Conservation (phyloP, 2,888 invertebrate genomes). For the Acleris sparsana region DNA sequence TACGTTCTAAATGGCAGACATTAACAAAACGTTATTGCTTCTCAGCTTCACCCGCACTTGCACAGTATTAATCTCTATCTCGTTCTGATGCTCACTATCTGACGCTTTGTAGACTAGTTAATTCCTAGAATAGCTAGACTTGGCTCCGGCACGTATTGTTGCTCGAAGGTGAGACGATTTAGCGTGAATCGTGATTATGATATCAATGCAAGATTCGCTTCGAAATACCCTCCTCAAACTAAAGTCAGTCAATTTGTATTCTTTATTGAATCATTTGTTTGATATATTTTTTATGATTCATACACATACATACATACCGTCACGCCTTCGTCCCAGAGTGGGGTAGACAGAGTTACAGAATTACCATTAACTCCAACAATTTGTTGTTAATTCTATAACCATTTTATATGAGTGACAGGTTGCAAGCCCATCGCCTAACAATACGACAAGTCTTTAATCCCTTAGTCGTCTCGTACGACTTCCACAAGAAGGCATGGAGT, state of each 20-base stretch:
- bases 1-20: slow-evolving; percentile 77
- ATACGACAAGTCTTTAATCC: too few relatives aligned
- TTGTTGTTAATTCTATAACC: too few relatives aligned
- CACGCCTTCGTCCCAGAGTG: too few relatives aligned
- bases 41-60: slow-evolving; percentile 73
- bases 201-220: slow-evolving; percentile 2
- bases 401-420: too few relatives aligned
- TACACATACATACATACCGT: too few relatives aligned
- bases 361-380: too few relatives aligned
- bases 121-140: slow-evolving; percentile 60
- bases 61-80: slow-evolving; percentile 76
- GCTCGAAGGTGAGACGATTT: slow-evolving; percentile 43
- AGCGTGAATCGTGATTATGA: slow-evolving; percentile 31
- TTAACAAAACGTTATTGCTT: slow-evolving; percentile 79
- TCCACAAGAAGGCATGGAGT: too few relatives aligned
- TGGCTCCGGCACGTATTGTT: slow-evolving; percentile 47
- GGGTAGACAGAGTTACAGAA: too few relatives aligned
- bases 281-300: too few relatives aligned
- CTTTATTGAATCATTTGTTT: not conserved
- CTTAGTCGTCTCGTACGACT: too few relatives aligned
- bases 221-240: not conserved
- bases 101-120: slow-evolving; percentile 57
- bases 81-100: slow-evolving; percentile 60
- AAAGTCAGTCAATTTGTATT: not conserved
- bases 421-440: too few relatives aligned